Percentiles rank a stretch among this genome's conserved stretches.
Evolutionary conservation across 2,888 invertebrate genomes (phyloP).

Genomic region (Corythucha ciliata): DNA sequence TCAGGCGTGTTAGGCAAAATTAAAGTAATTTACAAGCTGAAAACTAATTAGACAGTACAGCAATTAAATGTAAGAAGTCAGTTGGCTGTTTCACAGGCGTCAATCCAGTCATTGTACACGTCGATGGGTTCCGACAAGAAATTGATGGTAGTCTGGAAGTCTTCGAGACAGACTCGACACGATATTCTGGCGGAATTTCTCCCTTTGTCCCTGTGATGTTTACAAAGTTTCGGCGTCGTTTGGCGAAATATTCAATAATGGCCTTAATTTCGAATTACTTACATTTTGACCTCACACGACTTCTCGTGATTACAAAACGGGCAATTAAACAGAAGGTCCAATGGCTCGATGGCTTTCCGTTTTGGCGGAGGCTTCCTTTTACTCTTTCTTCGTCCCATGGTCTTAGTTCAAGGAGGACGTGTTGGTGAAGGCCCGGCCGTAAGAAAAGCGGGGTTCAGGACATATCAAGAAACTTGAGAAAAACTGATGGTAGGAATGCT

Average conservation of each 20-base stretch:
- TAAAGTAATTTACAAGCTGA: too few species aligned
- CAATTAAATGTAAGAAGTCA: slow-evolving; percentile 38
- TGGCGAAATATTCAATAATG: background rate
- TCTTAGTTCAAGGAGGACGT: too few species aligned
- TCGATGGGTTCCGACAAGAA: slow-evolving; percentile 94
- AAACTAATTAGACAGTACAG: too few species aligned
- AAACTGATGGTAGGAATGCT: too few species aligned
- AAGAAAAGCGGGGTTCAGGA: too few species aligned
- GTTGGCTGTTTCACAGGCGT: slow-evolving; percentile 95
- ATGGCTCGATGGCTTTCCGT: slow-evolving; percentile 80
- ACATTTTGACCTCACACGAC: slow-evolving; percentile 99
- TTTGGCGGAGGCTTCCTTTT: slow-evolving; percentile 96
- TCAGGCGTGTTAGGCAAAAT: too few species aligned
- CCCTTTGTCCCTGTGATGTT: slow-evolving; percentile 75
- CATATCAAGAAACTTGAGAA: too few species aligned
- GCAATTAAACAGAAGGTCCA: slow-evolving; percentile 95
- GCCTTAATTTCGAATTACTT: slow-evolving; percentile 42
- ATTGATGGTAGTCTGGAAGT: slow-evolving; percentile 93
- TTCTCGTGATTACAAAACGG: slow-evolving; percentile 99
- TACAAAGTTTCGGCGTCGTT: background rate
- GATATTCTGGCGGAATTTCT: slow-evolving; percentile 89
- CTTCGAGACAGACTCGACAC: slow-evolving; percentile 91
- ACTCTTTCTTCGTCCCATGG: slow-evolving; percentile 93
- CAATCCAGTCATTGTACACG: slow-evolving; percentile 99
- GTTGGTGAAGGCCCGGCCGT: too few species aligned